phyloP scores from a whole-genome alignment of 2,113 vertebrate genomes.

The Mormyrus lacerda region DNA sequence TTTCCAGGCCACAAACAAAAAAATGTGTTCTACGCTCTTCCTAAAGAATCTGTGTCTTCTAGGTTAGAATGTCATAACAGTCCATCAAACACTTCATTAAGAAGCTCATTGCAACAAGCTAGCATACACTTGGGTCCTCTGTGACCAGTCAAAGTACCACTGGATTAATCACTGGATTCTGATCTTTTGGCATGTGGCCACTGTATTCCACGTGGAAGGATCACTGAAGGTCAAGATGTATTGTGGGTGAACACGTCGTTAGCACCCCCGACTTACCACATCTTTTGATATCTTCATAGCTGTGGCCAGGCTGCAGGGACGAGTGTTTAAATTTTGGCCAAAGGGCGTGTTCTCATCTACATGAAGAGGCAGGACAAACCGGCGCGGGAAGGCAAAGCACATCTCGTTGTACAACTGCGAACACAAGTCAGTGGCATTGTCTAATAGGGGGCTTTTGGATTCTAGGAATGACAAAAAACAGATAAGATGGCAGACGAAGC shows the following conservation, averaged over 20 bases:
- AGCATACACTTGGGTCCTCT: neutral
- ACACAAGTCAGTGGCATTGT: neutral
- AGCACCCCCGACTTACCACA: slow-evolving; percentile 55
- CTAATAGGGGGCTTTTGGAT: neutral
- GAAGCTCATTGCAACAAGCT: neutral
- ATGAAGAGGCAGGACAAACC: slow-evolving; percentile 80
- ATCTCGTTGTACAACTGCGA: slow-evolving; percentile 65
- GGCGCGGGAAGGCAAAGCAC: slow-evolving; percentile 61
- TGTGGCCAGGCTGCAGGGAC: slow-evolving; percentile 62
- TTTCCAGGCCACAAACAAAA: neutral
- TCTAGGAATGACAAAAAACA: neutral
- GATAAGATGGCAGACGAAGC: neutral
- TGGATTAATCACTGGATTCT: neutral
- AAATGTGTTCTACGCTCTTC: neutral
- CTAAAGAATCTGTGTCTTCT: neutral
- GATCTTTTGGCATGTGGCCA: neutral
- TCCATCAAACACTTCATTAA: neutral
- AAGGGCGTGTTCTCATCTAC: slow-evolving; percentile 52
- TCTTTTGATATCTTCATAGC: slow-evolving; percentile 65
- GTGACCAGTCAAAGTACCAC: neutral
- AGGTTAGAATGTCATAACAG: neutral
- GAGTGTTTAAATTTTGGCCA: slow-evolving; percentile 68
- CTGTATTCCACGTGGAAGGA: neutral
- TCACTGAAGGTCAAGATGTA: neutral
- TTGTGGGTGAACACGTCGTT: neutral